phyloP scores from a whole-genome alignment of 1,140 invertebrate genomes.

The Amyelois transitella region DNA sequence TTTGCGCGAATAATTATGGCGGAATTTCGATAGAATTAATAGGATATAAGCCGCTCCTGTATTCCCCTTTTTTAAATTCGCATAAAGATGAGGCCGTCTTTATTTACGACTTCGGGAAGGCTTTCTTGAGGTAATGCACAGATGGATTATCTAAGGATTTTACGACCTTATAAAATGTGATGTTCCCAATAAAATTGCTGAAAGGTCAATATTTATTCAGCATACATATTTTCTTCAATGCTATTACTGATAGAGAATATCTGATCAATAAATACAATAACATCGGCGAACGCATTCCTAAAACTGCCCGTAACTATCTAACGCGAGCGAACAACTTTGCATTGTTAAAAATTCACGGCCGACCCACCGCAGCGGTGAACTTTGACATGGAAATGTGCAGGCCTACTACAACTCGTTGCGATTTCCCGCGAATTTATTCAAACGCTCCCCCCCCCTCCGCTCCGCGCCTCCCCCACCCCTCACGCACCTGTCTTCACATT shows the following conservation, averaged over 20 bases:
- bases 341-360: slow-evolving; percentile 45
- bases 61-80: slow-evolving; percentile 26
- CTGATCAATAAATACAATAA: background rate
- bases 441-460: slow-evolving; percentile 14
- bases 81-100: slow-evolving; percentile 24
- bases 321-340: background rate
- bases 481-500: slow-evolving; percentile 23
- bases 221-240: no score
- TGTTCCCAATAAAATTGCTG: background rate
- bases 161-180: background rate
- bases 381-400: slow-evolving; percentile 58
- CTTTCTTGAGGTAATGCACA: background rate
- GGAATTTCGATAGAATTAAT: slow-evolving; percentile 62
- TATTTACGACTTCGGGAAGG: slow-evolving; percentile 5
- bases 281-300: background rate
- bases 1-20: slow-evolving; percentile 64
- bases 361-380: slow-evolving; percentile 17
- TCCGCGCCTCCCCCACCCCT: slow-evolving; percentile 18
- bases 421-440: slow-evolving; percentile 45
- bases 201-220: no score
- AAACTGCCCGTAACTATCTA: background rate
- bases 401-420: slow-evolving; percentile 25
- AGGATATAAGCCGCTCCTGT: slow-evolving; percentile 38
- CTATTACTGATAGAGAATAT: background rate
- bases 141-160: background rate